A percentile compares a stretch with the other conserved stretches of the same genome.
phyloP scores from a whole-genome alignment of 2,888 invertebrate species.

The Corythucha ciliata region DNA sequence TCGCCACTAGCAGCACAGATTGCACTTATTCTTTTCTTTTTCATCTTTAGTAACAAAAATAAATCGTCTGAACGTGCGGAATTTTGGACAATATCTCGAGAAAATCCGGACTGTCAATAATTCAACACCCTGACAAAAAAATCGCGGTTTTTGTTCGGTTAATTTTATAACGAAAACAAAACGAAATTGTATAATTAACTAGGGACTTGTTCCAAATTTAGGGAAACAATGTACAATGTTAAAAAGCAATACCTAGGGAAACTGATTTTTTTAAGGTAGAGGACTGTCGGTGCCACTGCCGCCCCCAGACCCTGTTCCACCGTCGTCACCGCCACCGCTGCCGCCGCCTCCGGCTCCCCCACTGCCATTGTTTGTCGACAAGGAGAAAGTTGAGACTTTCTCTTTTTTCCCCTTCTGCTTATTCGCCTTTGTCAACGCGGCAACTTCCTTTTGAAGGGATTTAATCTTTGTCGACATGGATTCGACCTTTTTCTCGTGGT shows the following conservation, averaged over 20 bases:
- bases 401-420: constrained; percentile 49
- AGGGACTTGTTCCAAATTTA: too few species aligned
- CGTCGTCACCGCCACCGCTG: constrained; percentile 42
- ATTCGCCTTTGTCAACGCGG: constrained; percentile 66
- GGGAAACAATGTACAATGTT: too few species aligned
- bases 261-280: constrained; percentile 28
- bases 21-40: too few species aligned
- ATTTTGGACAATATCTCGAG: too few species aligned
- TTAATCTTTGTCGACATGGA: constrained; percentile 72
- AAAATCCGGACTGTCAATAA: too few species aligned
- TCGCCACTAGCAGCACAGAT: too few species aligned
- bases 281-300: constrained; percentile 79
- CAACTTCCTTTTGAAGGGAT: constrained; percentile 72
- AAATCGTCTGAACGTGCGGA: too few species aligned
- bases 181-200: too few species aligned
- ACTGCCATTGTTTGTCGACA: constrained; percentile 42
- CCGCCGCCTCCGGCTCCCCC: constrained; percentile 37
- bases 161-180: background rate
- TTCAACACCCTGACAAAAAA: too few species aligned
- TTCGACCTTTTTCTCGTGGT: constrained; percentile 69
- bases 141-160: too few species aligned
- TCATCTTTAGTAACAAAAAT: too few species aligned
- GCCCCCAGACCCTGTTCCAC: constrained; percentile 43
- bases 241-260: constrained; percentile 1
- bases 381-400: constrained; percentile 19